A percentile compares a stretch with the other conserved stretches of the same genome.
Conservation (phyloP, 2,888 invertebrate species). For the Drosophila paramelanica region DNA sequence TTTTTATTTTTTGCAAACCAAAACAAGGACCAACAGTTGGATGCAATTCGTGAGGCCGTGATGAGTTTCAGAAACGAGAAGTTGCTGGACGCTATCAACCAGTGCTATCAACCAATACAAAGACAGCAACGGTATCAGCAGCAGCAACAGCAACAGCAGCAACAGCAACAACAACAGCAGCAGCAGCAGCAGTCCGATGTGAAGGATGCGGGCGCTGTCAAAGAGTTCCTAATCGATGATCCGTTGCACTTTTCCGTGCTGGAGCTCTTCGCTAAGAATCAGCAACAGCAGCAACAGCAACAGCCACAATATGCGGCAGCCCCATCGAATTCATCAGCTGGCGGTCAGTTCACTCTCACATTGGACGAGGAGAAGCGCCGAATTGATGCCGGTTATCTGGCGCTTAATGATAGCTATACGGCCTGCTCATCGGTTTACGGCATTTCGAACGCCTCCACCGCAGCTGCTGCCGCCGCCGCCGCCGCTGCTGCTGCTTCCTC, state of each 20-base stretch:
- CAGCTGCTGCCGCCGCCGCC: conserved; percentile 35
- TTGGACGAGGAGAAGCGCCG: conserved; percentile 62
- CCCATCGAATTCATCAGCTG: conserved; percentile 29
- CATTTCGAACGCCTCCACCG: conserved; percentile 23
- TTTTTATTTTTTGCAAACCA: conserved; percentile 1
- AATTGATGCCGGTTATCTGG: conserved; percentile 78
- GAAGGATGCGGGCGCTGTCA: conserved; percentile 22
- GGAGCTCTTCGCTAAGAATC: conserved; percentile 49
- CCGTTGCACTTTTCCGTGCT: conserved; percentile 62
- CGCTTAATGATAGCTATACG: conserved; percentile 72
- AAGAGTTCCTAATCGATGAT: conserved; percentile 77
- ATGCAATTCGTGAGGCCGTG: conserved; percentile 19
- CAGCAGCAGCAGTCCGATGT: conserved; percentile 32
- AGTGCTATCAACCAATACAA: conserved; percentile 46
- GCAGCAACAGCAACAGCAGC: conserved; percentile 22
- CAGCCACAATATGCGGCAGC: conserved; percentile 16
- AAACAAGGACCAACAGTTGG: conserved; percentile 27
- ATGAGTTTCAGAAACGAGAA: conserved; percentile 28
- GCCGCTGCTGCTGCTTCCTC: conserved; percentile 27
- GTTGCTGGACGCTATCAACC: conserved; percentile 38
- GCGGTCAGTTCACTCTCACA: conserved; percentile 24
- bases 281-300: conserved; percentile 38
- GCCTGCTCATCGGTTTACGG: conserved; percentile 71
- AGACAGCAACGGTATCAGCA: conserved; percentile 30
- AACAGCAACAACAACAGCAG: conserved; percentile 30